A percentile compares a stretch with the other conserved stretches of the same genome.
Evolutionary conservation across 2,797 vertebrate species (phyloP).

Genomic region (Mormyrus hasselquistii): DNA sequence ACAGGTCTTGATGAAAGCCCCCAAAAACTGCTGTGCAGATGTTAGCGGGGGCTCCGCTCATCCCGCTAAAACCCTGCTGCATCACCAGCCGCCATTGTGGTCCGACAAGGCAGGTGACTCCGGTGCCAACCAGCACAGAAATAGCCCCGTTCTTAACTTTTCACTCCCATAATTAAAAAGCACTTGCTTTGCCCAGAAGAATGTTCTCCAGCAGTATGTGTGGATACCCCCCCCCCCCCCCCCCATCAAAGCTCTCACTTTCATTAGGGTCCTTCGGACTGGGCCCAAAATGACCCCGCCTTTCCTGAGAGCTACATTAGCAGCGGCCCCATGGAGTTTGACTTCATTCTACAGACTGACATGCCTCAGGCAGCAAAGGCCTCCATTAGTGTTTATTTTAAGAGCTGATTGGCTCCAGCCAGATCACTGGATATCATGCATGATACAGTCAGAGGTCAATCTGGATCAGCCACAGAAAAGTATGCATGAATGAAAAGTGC

Average conservation of each 20-base stretch:
- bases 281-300: neutral
- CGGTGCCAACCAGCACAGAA: slow-evolving; percentile 28
- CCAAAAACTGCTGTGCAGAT: neutral
- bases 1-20: neutral
- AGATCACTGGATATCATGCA: neutral
- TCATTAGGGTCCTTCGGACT: slow-evolving; percentile 7
- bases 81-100: neutral
- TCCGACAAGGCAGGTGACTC: slow-evolving; percentile 24
- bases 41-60: neutral
- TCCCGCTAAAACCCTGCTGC: neutral
- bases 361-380: neutral
- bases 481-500: neutral
- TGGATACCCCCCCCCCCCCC: slow-evolving; percentile 30
- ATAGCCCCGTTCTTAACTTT: slow-evolving; percentile 41
- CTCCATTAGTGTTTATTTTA: neutral
- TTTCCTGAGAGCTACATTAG: neutral
- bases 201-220: slow-evolving; percentile 54
- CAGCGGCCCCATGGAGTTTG: neutral
- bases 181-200: slow-evolving; percentile 53
- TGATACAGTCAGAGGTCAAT: neutral
- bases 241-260: slow-evolving; percentile 41
- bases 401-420: neutral
- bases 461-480: neutral
- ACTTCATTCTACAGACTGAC: neutral
- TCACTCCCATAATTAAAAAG: slow-evolving; percentile 51